Evolutionary conservation across 2,113 vertebrate species (phyloP), one percentile per base, ranked within the genome.

Genomic region (Lamprologus sp.): DNA sequence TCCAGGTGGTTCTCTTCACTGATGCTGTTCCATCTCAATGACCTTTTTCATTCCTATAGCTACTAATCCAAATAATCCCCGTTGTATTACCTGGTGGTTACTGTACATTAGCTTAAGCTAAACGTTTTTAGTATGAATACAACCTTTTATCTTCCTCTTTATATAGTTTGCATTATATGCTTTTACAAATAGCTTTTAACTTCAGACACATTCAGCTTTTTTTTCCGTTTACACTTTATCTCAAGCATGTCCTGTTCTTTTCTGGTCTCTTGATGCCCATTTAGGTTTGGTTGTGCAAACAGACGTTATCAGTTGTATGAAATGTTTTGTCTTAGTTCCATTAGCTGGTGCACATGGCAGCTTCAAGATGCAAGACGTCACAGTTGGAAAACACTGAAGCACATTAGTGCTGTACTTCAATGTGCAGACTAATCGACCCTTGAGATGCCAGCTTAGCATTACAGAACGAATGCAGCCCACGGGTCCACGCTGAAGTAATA

Each of bases 261-360:
- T 56, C 82, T 11, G 75, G 33, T 45, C 73, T 87, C 93, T 84
- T 45, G 80, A 86, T 2, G 2, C 51, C 85, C 89, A 82, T 93
- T 93, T 92, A 86, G 83, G 51, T 73, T 35, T 73, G 82, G 83
- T 86, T 93, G 84, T 92, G 84, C 93, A 94, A 94, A 94, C 94
- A 92, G 92, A 94, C 86, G 81, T 90, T 83, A 91, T 94, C 92
- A 79, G 79, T 40, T 80, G 7, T 53, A 21, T 21, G 2, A 84
- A 88, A 89, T 93, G 92, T 92, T 96, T 94, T 94, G 91, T 93
- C 93, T 93, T 79, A 85, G 77, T 63, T 94, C 93, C 94, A 94
- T 96, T 94, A 94, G 93, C 89, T 8, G 82, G 9, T 10, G 68
- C 81, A 83, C 88, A 58, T 3, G 65, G 87, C 90, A 33, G 58